Evolutionary conservation across 2,113 vertebrate species (phyloP).

Genomic region (Pedionomus torquatus): DNA sequence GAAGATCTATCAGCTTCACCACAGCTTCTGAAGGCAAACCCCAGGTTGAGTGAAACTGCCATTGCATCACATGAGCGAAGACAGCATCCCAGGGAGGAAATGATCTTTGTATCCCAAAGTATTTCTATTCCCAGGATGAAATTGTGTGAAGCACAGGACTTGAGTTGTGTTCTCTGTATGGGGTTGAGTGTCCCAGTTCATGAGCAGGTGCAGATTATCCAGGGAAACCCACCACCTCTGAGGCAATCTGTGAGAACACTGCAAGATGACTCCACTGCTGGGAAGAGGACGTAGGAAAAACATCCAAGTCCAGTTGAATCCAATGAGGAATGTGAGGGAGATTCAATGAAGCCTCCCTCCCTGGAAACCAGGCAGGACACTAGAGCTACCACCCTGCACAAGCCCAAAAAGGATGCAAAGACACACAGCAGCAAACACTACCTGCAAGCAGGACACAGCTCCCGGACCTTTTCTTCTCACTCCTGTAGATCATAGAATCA

Average conservation of each 20-base stretch:
- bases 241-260: not conserved
- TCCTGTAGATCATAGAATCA: not conserved
- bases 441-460: not conserved
- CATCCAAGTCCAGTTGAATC: not conserved
- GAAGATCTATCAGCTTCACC: not conserved
- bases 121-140: not conserved
- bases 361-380: not conserved
- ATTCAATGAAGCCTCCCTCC: not conserved
- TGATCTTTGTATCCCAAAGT: not conserved
- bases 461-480: not conserved
- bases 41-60: not conserved
- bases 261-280: rapidly evolving
- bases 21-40: not conserved
- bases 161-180: not conserved
- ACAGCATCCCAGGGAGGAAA: not conserved
- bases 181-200: not conserved
- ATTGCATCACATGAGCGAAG: not conserved
- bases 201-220: not conserved
- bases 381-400: not conserved
- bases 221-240: not conserved
- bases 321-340: not conserved
- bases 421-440: not conserved
- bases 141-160: not conserved
- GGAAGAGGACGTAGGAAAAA: not conserved
- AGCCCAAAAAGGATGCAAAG: not conserved